A percentile compares a stretch with the other conserved stretches of the same genome.
phyloP scores from a whole-genome alignment of 1,140 invertebrate genomes.

The Lepidotrigona ventralis region DNA sequence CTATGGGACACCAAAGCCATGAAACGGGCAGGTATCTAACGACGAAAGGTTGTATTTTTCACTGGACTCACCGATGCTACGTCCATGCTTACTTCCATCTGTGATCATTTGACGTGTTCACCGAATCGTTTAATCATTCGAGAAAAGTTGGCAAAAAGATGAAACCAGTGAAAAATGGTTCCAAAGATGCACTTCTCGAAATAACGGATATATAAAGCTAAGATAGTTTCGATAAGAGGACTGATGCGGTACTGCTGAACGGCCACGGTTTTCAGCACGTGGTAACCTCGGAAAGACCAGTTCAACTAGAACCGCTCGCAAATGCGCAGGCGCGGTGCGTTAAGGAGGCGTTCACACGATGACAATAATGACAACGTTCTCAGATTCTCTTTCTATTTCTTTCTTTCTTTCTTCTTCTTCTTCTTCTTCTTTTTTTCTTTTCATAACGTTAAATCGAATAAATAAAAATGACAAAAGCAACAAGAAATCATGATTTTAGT shows the following conservation, averaged over 20 bases:
- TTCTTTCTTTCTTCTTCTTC: background rate
- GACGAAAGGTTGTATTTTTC: slow-evolving; percentile 1
- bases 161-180: background rate
- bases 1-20: background rate
- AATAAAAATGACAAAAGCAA: background rate
- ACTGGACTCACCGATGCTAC: slow-evolving; percentile 13
- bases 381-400: background rate
- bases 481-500: background rate
- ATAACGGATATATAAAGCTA: background rate
- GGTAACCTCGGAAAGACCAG: slow-evolving; percentile 38
- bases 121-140: background rate
- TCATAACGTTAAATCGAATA: background rate
- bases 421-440: too few species aligned
- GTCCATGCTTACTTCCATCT: slow-evolving; percentile 33
- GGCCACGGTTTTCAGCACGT: slow-evolving; percentile 59
- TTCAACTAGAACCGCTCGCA: slow-evolving; percentile 43
- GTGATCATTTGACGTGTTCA: background rate
- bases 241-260: slow-evolving; percentile 39
- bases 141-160: background rate
- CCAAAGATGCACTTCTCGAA: background rate
- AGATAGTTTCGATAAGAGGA: background rate
- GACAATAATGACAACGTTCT: slow-evolving; percentile 12
- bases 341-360: slow-evolving; percentile 39
- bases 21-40: background rate
- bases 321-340: slow-evolving; percentile 41